Conservation (phyloP, 2,888 invertebrate species). For the Axea sp. region DNA sequence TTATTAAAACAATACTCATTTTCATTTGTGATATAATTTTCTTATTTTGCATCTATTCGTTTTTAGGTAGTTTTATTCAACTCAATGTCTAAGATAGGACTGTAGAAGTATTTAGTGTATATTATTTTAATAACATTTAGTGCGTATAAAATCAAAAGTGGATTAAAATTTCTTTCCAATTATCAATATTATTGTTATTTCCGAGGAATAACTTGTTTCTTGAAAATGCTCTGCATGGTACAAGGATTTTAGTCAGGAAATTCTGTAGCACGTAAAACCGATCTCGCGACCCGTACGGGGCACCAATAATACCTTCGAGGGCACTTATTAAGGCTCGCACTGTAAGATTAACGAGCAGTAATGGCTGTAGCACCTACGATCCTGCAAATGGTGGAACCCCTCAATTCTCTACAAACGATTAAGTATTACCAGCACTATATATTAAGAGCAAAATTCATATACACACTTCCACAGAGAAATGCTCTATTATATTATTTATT, state of each 20-base stretch:
- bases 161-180: conserved; percentile 18
- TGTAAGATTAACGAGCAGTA: conserved; percentile 71
- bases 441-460: conserved; percentile 47
- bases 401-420: conserved; percentile 55
- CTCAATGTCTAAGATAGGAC: no score
- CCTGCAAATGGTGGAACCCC: conserved; percentile 58
- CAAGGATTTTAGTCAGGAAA: conserved; percentile 44
- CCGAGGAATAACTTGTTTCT: conserved; percentile 41
- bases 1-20: no score
- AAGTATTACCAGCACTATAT: conserved; percentile 51
- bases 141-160: no score
- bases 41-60: no score
- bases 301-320: conserved; percentile 65
- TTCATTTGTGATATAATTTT: no score
- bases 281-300: conserved; percentile 60
- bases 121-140: no score
- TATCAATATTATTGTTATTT: conserved; percentile 51
- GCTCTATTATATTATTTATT: conserved; percentile 32
- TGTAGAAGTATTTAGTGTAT: no score
- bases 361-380: conserved; percentile 70
- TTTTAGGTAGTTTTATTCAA: no score
- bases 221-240: conserved; percentile 47
- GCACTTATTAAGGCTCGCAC: conserved; percentile 70
- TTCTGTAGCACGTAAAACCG: conserved; percentile 57
- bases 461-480: conserved; percentile 13